phyloP scores from a whole-genome alignment of 2,888 invertebrate species.

The Plebejus anna region DNA sequence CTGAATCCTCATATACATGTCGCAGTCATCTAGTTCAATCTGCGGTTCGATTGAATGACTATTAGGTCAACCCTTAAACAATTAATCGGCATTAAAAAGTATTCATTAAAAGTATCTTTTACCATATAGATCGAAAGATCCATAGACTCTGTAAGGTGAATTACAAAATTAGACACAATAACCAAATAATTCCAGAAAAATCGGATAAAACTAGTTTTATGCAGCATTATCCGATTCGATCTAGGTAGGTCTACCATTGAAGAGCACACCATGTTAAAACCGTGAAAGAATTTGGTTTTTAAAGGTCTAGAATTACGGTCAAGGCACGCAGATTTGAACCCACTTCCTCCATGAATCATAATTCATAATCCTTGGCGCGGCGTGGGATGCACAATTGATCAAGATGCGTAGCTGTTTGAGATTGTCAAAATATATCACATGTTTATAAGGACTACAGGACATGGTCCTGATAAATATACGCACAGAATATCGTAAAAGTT shows the following conservation, averaged over 20 bases:
- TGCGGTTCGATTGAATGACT: no score
- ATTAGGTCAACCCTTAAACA: no score
- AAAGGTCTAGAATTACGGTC: conserved; percentile 24
- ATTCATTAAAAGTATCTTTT: no score
- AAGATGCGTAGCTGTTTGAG: conserved; percentile 34
- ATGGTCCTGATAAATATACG: not conserved
- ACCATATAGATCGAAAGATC: no score
- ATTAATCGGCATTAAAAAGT: no score
- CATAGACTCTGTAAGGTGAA: no score
- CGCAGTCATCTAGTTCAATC: no score
- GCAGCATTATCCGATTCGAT: not conserved
- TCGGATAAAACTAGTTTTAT: not conserved
- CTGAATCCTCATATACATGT: no score
- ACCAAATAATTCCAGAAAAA: not conserved
- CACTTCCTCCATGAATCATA: conserved; percentile 54
- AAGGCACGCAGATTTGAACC: conserved; percentile 32
- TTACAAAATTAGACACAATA: not conserved
- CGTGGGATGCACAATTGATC: conserved; percentile 62
- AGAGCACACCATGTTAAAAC: not conserved
- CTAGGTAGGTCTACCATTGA: not conserved
- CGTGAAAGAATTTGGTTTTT: conserved; percentile 20
- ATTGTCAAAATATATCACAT: conserved; percentile 5
- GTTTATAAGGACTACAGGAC: not conserved
- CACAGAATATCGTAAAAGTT: no score
- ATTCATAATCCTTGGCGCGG: conserved; percentile 60